Conservation (phyloP, 2,797 vertebrate genomes). For the Siniperca undulata region DNA sequence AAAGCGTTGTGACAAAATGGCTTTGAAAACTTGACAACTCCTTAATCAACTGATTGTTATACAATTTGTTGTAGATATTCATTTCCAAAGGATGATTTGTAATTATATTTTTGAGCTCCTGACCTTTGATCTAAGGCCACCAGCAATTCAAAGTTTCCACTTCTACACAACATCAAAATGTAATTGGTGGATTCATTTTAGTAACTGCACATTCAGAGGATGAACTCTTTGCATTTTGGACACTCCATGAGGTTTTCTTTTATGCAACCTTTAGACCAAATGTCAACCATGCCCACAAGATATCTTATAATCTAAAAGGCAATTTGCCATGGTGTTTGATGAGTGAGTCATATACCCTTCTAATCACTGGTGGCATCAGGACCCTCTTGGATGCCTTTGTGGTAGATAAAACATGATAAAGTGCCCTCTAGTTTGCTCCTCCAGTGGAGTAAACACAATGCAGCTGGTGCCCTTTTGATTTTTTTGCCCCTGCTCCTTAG, state of each 20-base stretch:
- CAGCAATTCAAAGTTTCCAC: background rate
- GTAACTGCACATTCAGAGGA: background rate
- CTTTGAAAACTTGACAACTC: background rate
- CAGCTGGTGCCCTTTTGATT: too few relatives aligned
- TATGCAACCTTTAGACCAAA: background rate
- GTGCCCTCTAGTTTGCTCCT: too few relatives aligned
- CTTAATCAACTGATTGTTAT: background rate
- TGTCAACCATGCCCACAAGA: background rate
- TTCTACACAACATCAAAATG: background rate
- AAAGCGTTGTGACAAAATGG: conserved; percentile 9
- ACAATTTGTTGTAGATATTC: background rate
- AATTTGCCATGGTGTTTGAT: background rate
- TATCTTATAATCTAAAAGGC: background rate
- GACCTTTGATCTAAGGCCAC: background rate
- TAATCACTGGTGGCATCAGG: too few relatives aligned
- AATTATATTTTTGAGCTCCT: background rate
- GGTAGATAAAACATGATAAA: too few relatives aligned
- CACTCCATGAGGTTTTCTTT: background rate
- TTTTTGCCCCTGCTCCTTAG: too few relatives aligned
- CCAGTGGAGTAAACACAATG: too few relatives aligned
- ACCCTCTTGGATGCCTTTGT: too few relatives aligned
- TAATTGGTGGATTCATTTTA: background rate
- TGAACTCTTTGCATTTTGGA: background rate
- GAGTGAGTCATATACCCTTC: too few relatives aligned
- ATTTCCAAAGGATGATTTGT: background rate